phyloP scores from a whole-genome alignment of 2,113 vertebrate genomes.

The Percina caprodes region DNA sequence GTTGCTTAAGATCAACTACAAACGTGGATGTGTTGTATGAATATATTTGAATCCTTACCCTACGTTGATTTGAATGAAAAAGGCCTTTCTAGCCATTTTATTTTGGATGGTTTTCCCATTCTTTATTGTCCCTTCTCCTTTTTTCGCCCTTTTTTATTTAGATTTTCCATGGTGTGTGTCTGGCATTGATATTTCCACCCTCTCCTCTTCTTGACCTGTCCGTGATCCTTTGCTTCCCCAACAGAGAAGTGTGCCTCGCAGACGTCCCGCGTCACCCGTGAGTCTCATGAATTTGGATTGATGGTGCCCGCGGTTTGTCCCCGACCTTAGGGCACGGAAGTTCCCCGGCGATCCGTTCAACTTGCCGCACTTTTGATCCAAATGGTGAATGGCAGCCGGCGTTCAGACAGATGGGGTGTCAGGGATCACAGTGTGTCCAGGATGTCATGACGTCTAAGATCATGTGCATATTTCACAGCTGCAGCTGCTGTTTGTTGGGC shows the following conservation, averaged over 20 bases:
- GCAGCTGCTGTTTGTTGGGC: constrained; percentile 27
- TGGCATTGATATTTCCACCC: constrained; percentile 4
- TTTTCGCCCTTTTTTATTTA: not conserved
- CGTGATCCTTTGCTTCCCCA: constrained; percentile 9
- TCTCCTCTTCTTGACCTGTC: constrained; percentile 40
- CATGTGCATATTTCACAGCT: not conserved
- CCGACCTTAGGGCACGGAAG: not conserved
- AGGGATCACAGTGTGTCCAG: constrained; percentile 28
- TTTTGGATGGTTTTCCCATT: not conserved
- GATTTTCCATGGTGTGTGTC: not conserved
- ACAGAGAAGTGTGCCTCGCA: constrained; percentile 26
- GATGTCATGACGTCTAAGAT: constrained; percentile 26
- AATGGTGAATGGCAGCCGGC: constrained; percentile 50
- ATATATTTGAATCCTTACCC: too few relatives aligned
- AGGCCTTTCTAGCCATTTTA: too few relatives aligned
- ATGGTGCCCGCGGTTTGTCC: constrained; percentile 37
- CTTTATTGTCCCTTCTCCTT: not conserved
- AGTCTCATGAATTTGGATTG: constrained; percentile 47
- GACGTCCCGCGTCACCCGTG: constrained; percentile 9
- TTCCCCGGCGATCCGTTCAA: constrained; percentile 36
- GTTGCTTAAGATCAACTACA: too few relatives aligned
- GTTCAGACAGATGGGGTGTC: constrained; percentile 42
- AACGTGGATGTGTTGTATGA: too few relatives aligned
- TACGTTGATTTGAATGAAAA: too few relatives aligned
- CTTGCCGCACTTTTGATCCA: constrained; percentile 56